A percentile compares a stretch with the other conserved stretches of the same genome.
phyloP scores from a whole-genome alignment of 2,113 vertebrate species.

The Anguilla japonica region DNA sequence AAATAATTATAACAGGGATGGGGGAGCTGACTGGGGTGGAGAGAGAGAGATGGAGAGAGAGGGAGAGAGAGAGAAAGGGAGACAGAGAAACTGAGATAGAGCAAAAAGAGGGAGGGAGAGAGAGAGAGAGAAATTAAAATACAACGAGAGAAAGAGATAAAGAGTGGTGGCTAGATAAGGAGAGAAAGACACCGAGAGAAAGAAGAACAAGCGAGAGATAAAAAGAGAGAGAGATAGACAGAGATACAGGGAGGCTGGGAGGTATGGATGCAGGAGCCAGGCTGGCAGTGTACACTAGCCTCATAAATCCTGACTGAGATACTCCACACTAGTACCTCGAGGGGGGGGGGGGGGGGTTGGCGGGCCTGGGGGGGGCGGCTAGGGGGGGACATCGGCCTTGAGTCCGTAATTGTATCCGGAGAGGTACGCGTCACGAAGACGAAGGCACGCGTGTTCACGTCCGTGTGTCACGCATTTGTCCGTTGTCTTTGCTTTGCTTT shows the following conservation, averaged over 20 bases:
- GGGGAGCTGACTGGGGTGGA: not conserved
- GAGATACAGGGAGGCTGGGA: slow-evolving; percentile 18
- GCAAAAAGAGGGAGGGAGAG: not conserved
- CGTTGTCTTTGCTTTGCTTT: not conserved
- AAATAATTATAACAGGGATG: too few relatives aligned
- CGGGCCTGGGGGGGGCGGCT: too few relatives aligned
- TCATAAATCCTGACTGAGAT: not conserved
- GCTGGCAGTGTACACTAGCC: slow-evolving; percentile 46
- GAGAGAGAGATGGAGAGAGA: not conserved
- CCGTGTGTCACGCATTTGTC: not conserved
- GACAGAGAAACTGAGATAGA: too few relatives aligned
- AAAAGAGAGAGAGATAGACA: not conserved
- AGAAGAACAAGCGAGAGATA: not conserved
- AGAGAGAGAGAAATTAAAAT: not conserved
- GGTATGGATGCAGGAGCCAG: slow-evolving; percentile 60
- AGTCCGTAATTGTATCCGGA: not conserved
- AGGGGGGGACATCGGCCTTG: slow-evolving; percentile 42
- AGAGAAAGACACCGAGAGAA: not conserved
- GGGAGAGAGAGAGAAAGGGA: too few relatives aligned
- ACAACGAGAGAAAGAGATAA: not conserved
- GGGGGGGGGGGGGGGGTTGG: slow-evolving; percentile 68
- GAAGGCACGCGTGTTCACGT: not conserved
- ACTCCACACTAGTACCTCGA: slow-evolving; percentile 58
- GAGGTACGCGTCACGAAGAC: not conserved
- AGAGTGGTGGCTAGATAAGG: too few relatives aligned